These are phyloP conservation scores for Drosophila murphyi DNA, from an alignment of 1,140 invertebrate species.

Conservation along the genomic window DNA sequence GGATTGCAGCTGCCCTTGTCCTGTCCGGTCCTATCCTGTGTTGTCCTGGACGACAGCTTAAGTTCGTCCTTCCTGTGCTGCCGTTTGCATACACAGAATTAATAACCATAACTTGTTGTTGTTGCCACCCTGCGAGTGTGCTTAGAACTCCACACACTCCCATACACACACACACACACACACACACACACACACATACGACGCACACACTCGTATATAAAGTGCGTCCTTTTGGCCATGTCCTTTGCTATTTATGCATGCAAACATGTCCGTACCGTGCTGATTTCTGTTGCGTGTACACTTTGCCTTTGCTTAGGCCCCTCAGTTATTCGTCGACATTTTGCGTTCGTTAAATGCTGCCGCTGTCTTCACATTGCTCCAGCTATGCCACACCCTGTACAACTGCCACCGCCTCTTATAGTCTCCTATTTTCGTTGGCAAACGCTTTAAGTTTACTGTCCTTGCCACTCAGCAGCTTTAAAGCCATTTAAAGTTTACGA, in stretches of 20 bases:
- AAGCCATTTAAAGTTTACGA: conserved; percentile 49
- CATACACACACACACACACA: conserved; percentile 10
- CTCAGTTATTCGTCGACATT: conserved; percentile 51
- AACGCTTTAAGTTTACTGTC: conserved; percentile 21
- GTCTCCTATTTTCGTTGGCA: neutral
- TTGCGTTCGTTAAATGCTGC: conserved; percentile 56
- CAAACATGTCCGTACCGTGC: conserved; percentile 73
- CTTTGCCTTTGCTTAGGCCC: conserved; percentile 62
- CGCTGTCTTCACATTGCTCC: neutral
- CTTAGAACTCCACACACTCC: conserved; percentile 25
- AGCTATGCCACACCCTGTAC: no score
- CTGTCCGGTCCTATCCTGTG: neutral
- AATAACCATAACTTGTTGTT: conserved; percentile 80
- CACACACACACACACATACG: conserved; percentile 21
- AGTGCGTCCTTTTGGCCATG: conserved; percentile 58
- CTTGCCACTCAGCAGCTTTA: conserved; percentile 42
- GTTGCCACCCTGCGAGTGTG: conserved; percentile 24
- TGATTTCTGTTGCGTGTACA: conserved; percentile 72
- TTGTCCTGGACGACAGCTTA: conserved; percentile 44
- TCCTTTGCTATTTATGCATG: conserved; percentile 81
- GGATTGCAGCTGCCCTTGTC: conserved; percentile 49
- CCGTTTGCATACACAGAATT: conserved; percentile 74
- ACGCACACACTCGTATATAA: conserved; percentile 23
- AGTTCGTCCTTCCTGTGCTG: conserved; percentile 64
- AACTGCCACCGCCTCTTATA: neutral